A percentile compares a stretch with the other conserved stretches of the same genome.
phyloP scores from a whole-genome alignment of 1,140 invertebrate genomes.

The Drosophila ambigua region DNA sequence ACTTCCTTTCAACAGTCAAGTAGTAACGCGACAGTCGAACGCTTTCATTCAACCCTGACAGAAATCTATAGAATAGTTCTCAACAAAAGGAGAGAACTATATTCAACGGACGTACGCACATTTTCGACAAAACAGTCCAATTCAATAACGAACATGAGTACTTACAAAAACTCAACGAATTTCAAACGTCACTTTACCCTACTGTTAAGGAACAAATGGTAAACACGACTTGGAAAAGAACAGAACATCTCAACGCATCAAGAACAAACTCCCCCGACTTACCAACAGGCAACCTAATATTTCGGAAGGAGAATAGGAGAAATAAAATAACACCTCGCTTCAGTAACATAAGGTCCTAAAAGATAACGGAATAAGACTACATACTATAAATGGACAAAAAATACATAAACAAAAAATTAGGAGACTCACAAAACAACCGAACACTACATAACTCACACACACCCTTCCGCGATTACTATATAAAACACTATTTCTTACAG shows the following conservation, averaged over 20 bases:
- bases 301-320: neutral
- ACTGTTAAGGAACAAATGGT: neutral
- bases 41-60: conserved; percentile 16
- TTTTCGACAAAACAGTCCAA: conserved; percentile 15
- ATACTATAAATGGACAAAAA: conserved; percentile 13
- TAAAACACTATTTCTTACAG: no score
- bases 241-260: no score
- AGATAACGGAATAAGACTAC: no score
- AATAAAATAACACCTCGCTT: conserved; percentile 10
- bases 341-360: no score
- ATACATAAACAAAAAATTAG: conserved; percentile 17
- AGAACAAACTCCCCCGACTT: no score
- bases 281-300: neutral
- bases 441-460: no score
- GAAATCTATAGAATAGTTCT: conserved; percentile 23
- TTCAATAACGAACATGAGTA: conserved; percentile 27
- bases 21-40: conserved; percentile 6
- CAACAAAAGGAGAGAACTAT: conserved; percentile 1
- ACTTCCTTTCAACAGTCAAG: conserved; percentile 7
- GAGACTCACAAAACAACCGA: no score
- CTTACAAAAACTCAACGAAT: conserved; percentile 23
- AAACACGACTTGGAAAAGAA: no score
- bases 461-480: no score
- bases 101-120: conserved; percentile 15
- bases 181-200: conserved; percentile 6